These are phyloP conservation scores for Nibea coibor DNA, from an alignment of 2,113 vertebrate species.

Conservation along the genomic window DNA sequence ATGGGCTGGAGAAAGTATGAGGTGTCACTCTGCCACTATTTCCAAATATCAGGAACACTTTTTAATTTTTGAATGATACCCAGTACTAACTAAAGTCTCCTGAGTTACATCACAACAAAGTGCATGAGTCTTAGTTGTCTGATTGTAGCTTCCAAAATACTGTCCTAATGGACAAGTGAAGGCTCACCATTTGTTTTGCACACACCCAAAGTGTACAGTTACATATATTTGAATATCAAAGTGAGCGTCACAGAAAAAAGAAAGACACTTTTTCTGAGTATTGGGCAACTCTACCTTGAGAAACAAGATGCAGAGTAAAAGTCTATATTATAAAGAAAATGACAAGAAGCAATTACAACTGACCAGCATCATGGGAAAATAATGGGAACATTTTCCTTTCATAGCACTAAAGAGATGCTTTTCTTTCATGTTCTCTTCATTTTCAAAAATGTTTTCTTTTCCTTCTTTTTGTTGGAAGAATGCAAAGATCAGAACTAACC, in stretches of 20 bases:
- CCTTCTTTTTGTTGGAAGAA: conserved; percentile 14
- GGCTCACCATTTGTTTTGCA: not conserved
- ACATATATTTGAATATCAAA: too few relatives aligned
- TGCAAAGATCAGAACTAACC: conserved; percentile 48
- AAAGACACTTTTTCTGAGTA: too few relatives aligned
- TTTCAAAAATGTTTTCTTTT: conserved; percentile 27
- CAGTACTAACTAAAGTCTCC: not conserved
- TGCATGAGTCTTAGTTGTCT: not conserved
- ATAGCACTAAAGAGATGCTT: conserved; percentile 1
- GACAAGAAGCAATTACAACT: conserved; percentile 26
- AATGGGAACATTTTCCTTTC: conserved; percentile 19
- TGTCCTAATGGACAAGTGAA: not conserved
- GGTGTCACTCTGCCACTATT: too few relatives aligned
- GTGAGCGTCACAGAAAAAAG: not conserved
- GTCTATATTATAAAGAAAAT: conserved; percentile 2
- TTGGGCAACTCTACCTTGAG: not conserved
- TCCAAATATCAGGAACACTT: too few relatives aligned
- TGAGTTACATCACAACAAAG: not conserved
- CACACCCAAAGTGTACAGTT: not conserved
- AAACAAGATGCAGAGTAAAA: not conserved
- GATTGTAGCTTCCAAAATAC: too few relatives aligned
- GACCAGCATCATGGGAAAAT: conserved; percentile 25
- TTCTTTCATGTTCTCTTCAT: conserved; percentile 24
- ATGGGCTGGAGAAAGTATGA: too few relatives aligned
- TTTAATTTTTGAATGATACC: too few relatives aligned